Conservation (phyloP, 2,113 vertebrate species). For the Pongo abelii region DNA sequence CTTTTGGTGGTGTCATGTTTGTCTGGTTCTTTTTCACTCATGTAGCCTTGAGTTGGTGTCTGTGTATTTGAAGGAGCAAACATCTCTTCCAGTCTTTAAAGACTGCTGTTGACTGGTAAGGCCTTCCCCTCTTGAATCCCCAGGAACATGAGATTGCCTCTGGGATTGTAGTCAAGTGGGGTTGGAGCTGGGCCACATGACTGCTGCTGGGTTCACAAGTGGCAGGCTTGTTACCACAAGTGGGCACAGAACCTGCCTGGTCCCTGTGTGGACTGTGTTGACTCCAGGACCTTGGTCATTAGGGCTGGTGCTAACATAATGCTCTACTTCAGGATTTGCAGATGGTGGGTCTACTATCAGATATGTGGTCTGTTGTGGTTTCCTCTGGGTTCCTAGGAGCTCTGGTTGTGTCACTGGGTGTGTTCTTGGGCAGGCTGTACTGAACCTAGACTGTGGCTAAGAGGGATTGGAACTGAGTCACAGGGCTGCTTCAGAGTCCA, state of each 20-base stretch:
- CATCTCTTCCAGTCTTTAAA: background rate
- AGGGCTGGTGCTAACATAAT: background rate
- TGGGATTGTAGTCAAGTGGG: background rate
- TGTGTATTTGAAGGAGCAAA: background rate
- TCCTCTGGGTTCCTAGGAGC: background rate
- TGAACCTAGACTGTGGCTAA: background rate
- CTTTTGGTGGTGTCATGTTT: background rate
- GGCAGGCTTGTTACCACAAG: background rate
- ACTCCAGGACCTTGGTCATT: background rate
- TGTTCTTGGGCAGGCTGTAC: background rate
- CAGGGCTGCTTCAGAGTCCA: background rate
- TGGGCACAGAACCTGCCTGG: background rate
- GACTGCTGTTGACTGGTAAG: background rate
- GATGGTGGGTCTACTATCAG: background rate
- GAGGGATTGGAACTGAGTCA: background rate
- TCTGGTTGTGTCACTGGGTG: background rate
- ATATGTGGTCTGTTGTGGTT: background rate
- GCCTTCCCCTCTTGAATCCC: background rate
- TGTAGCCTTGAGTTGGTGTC: background rate
- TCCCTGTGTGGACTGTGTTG: background rate
- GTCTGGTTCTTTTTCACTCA: background rate
- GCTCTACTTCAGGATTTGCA: background rate
- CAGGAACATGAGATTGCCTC: background rate
- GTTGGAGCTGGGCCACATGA: background rate
- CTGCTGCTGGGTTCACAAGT: background rate